phyloP scores from a whole-genome alignment of 35 echinoderm and acorn worm genomes.

The Hemicentrotus pulcherrimus region DNA sequence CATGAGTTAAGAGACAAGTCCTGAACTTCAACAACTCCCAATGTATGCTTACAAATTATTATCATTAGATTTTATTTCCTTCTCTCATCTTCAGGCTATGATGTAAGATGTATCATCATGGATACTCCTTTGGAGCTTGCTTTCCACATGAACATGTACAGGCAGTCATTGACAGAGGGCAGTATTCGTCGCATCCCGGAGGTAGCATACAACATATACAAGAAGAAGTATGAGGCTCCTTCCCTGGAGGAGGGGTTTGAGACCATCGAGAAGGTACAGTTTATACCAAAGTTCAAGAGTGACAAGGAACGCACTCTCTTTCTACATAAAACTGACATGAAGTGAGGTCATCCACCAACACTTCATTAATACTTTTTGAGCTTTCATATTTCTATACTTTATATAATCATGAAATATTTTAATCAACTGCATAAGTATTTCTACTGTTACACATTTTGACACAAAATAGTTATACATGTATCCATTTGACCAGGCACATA shows the following conservation, averaged over 20 bases:
- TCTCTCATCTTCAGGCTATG: slow-evolving; percentile 62
- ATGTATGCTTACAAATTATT: background rate
- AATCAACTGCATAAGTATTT: no score
- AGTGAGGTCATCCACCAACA: background rate
- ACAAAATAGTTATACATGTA: no score
- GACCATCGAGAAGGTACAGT: slow-evolving; percentile 74
- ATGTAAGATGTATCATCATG: slow-evolving; percentile 73
- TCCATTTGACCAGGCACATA: no score
- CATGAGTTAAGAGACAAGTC: no score
- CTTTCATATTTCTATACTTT: no score
- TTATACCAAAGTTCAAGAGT: slow-evolving; percentile 77
- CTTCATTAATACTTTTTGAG: background rate
- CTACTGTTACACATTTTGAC: no score
- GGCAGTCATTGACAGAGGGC: slow-evolving; percentile 77
- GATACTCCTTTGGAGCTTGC: slow-evolving; percentile 73
- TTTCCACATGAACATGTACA: slow-evolving; percentile 81
- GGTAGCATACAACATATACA: slow-evolving; percentile 92
- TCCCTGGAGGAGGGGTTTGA: slow-evolving; percentile 61
- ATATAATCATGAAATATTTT: no score
- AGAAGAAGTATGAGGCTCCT: slow-evolving; percentile 89
- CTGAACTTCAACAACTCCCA: background rate
- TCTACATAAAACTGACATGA: slow-evolving; percentile 80
- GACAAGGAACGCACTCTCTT: slow-evolving; percentile 76
- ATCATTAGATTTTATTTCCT: background rate
- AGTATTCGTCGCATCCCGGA: slow-evolving; percentile 71